Conservation (phyloP, 2,888 invertebrate genomes). For the Sinotaia quadrata region DNA sequence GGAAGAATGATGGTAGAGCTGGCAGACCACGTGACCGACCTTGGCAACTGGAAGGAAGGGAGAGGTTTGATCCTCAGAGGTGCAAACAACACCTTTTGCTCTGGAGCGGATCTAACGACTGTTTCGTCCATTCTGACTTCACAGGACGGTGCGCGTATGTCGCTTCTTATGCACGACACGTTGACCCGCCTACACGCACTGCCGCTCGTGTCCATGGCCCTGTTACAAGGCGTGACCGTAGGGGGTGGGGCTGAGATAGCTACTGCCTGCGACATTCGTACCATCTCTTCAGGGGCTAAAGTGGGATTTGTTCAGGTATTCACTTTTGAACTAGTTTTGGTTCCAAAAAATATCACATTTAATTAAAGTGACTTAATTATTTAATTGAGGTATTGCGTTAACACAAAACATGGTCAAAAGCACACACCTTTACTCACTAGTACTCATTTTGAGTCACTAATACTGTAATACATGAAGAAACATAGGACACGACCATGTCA, state of each 20-base stretch:
- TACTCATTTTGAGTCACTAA: no score
- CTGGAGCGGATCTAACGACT: conserved; percentile 75
- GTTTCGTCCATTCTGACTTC: conserved; percentile 65
- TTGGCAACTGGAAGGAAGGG: conserved; percentile 73
- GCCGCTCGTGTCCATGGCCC: conserved; percentile 74
- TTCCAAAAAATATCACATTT: no score
- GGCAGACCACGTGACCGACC: conserved; percentile 68
- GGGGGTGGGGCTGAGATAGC: conserved; percentile 76
- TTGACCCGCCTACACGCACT: conserved; percentile 71
- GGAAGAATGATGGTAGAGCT: conserved; percentile 76
- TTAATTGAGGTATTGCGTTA: no score
- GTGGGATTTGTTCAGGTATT: conserved; percentile 74
- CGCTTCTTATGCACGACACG: conserved; percentile 73
- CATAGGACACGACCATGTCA: no score
- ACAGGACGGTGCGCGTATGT: conserved; percentile 72
- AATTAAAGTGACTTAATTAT: no score
- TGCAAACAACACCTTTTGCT: conserved; percentile 74
- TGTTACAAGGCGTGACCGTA: conserved; percentile 74
- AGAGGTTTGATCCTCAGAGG: conserved; percentile 74
- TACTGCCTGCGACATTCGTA: conserved; percentile 74
- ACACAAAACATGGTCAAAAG: no score
- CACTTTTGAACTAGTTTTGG: no score
- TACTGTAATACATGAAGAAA: no score
- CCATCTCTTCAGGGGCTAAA: conserved; percentile 69
- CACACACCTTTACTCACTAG: no score